Conservation (phyloP, 2,797 vertebrate species). For the Sebastiscus tertius region DNA sequence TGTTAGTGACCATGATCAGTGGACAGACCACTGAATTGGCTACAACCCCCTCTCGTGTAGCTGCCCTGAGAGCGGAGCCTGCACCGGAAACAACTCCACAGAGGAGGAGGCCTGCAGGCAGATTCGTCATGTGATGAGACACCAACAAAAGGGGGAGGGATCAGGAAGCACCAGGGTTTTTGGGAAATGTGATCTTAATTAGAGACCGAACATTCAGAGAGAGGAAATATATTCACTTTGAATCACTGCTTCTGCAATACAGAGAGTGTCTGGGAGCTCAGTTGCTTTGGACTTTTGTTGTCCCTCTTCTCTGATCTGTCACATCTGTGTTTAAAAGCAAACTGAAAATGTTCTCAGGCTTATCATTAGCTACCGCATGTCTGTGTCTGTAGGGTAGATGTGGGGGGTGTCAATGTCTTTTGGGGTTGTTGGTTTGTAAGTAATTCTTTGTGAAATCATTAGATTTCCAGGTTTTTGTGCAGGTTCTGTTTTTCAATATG, state of each 20-base stretch:
- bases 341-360: background rate
- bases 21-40: background rate
- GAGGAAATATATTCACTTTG: background rate
- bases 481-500: background rate
- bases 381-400: background rate
- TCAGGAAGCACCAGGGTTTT: background rate
- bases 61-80: background rate
- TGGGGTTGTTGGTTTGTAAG: background rate
- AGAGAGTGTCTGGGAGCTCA: background rate
- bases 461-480: background rate
- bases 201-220: background rate
- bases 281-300: background rate
- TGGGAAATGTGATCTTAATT: constrained; percentile 38
- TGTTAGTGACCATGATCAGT: background rate
- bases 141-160: background rate
- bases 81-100: background rate
- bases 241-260: background rate
- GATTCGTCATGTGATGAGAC: background rate
- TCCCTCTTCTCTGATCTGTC: background rate
- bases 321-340: background rate
- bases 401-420: background rate
- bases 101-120: background rate
- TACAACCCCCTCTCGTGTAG: background rate
- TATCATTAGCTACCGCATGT: background rate
- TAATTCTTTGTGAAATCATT: background rate